Evolutionary conservation across 2,113 vertebrate species (phyloP).

Genomic region (Brienomyrus brachyistius): DNA sequence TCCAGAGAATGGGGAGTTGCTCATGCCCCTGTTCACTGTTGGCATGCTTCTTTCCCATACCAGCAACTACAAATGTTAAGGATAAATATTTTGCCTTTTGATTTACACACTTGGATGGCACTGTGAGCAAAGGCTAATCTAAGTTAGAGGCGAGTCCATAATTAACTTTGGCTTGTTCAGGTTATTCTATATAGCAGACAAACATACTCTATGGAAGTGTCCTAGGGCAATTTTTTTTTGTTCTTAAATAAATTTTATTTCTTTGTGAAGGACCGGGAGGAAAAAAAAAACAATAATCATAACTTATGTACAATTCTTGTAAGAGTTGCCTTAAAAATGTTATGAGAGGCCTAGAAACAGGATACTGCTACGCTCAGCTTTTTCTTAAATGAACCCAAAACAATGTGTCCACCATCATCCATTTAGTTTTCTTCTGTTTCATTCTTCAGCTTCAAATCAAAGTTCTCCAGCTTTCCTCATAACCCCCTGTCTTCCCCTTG

Average conservation of each 20-base stretch:
- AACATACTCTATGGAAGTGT: conserved; percentile 24
- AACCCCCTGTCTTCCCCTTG: conserved; percentile 71
- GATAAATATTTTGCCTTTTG: background rate
- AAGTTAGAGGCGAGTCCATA: conserved; percentile 4
- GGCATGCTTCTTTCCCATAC: background rate
- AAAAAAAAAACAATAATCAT: conserved; percentile 55
- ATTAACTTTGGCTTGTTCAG: conserved; percentile 34
- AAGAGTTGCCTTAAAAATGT: conserved; percentile 59
- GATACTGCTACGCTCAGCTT: conserved; percentile 59
- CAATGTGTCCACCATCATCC: conserved; percentile 57
- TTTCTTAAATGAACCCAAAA: conserved; percentile 53
- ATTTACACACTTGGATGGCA: conserved; percentile 3
- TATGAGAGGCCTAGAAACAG: conserved; percentile 57
- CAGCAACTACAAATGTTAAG: background rate
- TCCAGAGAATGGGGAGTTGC: background rate
- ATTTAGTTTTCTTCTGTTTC: conserved; percentile 47
- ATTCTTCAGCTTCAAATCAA: conserved; percentile 40
- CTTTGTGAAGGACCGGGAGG: conserved; percentile 66
- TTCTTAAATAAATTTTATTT: conserved; percentile 77
- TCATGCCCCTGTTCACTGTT: background rate
- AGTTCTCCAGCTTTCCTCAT: conserved; percentile 50
- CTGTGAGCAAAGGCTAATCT: conserved; percentile 8
- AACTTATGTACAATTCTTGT: conserved; percentile 71
- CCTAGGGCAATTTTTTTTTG: conserved; percentile 36
- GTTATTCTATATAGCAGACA: conserved; percentile 18